Conservation (phyloP, 2,797 vertebrate genomes). For the Cryptoprocta ferox region DNA sequence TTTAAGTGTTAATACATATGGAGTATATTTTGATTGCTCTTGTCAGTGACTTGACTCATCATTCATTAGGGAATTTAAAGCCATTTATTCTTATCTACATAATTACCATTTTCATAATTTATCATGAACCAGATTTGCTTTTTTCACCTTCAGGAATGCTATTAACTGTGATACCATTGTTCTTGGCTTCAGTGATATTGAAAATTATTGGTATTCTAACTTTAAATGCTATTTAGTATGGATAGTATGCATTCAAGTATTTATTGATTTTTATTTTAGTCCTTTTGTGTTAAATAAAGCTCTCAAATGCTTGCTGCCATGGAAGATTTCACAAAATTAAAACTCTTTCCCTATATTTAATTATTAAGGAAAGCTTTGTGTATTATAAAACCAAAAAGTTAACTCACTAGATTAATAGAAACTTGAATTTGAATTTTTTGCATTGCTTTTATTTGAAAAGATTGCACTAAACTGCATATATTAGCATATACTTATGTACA, state of each 20-base stretch:
- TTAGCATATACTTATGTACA: background rate
- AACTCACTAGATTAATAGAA: slow-evolving; percentile 32
- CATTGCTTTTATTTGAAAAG: slow-evolving; percentile 42
- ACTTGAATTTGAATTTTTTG: slow-evolving; percentile 41
- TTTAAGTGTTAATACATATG: slow-evolving; percentile 75
- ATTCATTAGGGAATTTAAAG: slow-evolving; percentile 71
- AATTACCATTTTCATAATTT: slow-evolving; percentile 74
- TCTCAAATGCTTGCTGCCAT: slow-evolving; percentile 23
- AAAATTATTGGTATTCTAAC: slow-evolving; percentile 53
- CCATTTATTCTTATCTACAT: slow-evolving; percentile 67
- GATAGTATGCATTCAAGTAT: slow-evolving; percentile 29
- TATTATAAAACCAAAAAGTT: slow-evolving; percentile 36
- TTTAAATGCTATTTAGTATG: slow-evolving; percentile 57
- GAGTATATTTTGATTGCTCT: slow-evolving; percentile 75
- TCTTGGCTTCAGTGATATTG: slow-evolving; percentile 41
- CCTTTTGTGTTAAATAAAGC: slow-evolving; percentile 55
- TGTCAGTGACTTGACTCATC: slow-evolving; percentile 76
- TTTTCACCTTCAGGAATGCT: slow-evolving; percentile 50
- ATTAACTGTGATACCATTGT: slow-evolving; percentile 56
- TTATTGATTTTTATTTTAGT: slow-evolving; percentile 65
- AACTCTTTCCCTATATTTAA: slow-evolving; percentile 41
- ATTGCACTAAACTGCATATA: background rate
- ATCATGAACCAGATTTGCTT: slow-evolving; percentile 34
- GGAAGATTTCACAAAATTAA: slow-evolving; percentile 51
- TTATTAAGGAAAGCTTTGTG: slow-evolving; percentile 39